phyloP scores from a whole-genome alignment of 2,113 vertebrate species.

The Dromiciops gliroides region DNA sequence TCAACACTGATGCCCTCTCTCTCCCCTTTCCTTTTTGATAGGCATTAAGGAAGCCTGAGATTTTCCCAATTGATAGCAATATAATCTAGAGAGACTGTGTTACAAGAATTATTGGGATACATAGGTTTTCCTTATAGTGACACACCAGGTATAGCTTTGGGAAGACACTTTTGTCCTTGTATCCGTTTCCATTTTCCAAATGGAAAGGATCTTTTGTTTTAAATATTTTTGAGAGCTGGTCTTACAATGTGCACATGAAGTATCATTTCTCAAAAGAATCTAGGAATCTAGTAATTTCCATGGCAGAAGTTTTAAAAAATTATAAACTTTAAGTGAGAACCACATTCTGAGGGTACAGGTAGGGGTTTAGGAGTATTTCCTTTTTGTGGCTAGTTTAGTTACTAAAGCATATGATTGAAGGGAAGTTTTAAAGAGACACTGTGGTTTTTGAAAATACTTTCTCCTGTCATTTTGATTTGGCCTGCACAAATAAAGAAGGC shows the following conservation, averaged over 20 bases:
- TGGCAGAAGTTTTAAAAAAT: background rate
- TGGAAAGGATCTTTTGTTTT: background rate
- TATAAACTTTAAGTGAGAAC: background rate
- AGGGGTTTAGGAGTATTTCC: background rate
- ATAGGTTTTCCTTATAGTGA: background rate
- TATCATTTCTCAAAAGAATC: conserved; percentile 7
- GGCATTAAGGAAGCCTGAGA: background rate
- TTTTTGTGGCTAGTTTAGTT: conserved; percentile 2
- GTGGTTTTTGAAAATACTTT: conserved; percentile 51
- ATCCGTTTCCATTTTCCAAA: too few relatives aligned
- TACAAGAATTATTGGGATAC: background rate
- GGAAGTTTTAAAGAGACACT: background rate
- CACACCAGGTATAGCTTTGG: background rate
- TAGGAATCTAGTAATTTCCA: background rate
- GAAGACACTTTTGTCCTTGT: background rate
- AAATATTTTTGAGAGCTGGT: background rate
- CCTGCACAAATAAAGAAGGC: conserved; percentile 3
- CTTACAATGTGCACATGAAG: background rate
- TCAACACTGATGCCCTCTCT: background rate
- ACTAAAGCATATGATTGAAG: conserved; percentile 39
- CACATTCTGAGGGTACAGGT: background rate
- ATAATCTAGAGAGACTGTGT: background rate
- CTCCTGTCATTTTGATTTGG: conserved; percentile 43
- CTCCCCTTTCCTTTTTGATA: background rate
- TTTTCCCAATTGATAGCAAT: background rate